These are phyloP conservation scores for Drosophila buzzatii DNA, from an alignment of 2,888 invertebrate genomes.

Conservation along the genomic window DNA sequence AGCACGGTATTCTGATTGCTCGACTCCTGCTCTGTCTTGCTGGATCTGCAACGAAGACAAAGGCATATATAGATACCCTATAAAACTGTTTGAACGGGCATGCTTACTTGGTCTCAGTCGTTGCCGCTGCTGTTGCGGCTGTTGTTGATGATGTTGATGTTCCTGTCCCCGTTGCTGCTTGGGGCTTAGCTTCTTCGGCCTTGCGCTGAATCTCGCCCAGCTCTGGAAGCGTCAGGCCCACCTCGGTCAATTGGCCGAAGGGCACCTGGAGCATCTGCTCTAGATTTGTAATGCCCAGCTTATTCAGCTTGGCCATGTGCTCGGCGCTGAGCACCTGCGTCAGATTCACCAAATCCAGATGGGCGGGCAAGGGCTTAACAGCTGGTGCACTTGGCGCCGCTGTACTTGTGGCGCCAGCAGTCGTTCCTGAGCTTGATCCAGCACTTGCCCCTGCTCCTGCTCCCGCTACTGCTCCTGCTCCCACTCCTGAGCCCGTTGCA, in stretches of 20 bases:
- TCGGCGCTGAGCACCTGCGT: slow-evolving; percentile 87
- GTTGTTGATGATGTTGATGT: not conserved
- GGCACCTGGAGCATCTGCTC: slow-evolving; percentile 88
- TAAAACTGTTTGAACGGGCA: not conserved
- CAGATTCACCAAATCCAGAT: slow-evolving; percentile 87
- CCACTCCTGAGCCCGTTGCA: too few relatives aligned
- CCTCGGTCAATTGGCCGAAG: slow-evolving; percentile 87
- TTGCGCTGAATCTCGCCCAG: slow-evolving; percentile 88
- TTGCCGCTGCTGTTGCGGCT: not conserved
- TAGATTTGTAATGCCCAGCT: slow-evolving; percentile 88
- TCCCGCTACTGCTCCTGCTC: too few relatives aligned
- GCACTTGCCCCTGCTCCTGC: too few relatives aligned
- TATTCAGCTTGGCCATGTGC: slow-evolving; percentile 87
- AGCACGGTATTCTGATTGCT: slow-evolving; percentile 18
- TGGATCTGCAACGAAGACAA: slow-evolving; percentile 24
- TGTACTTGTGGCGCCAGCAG: too few relatives aligned
- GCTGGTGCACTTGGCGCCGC: not conserved
- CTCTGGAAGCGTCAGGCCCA: slow-evolving; percentile 87
- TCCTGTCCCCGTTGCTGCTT: not conserved
- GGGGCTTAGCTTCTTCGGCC: slow-evolving; percentile 81
- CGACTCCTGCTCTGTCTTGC: slow-evolving; percentile 54
- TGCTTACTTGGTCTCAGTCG: not conserved
- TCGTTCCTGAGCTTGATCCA: not conserved
- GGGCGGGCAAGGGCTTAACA: slow-evolving; percentile 77
- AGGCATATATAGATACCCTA: not conserved